Evolutionary conservation across 2,113 vertebrate genomes (phyloP), one percentile per base, ranked within the genome.

Genomic region (Notechis scutatus): DNA sequence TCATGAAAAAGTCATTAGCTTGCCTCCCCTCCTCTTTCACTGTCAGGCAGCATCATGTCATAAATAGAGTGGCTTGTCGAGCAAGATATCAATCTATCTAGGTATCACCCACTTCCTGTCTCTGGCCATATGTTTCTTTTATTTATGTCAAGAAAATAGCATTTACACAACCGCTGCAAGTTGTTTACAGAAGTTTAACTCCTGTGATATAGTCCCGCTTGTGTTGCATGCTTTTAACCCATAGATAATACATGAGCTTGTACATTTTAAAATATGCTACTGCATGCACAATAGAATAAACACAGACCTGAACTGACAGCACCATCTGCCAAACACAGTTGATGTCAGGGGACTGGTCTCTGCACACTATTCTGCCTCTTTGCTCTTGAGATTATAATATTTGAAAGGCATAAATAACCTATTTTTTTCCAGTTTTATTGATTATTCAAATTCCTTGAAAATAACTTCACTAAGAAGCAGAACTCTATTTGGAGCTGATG

Each of bases 81-180:
- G 97, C 94, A 96, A 97, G 97, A 97, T 96, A 96, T 94, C 97
- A 96, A 96, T 97, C 98, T 97, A 93, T 96, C 94, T 97, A 97
- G 97, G 98, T 97, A 98, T 97, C 97, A 98, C 96, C 97, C 96
- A 97, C 97, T 97, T 97, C 97, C 98, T 98, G 98, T 98, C 98
- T 98, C 96, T 3, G 97, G 96, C 98, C 99, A 98, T 98, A 98
- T 99, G 98, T 98, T 98, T 98, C 97, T 97, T 97, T 98, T 98
- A 97, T 98, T 98, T 98, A 97, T 98, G 98, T 98, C 98, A 98
- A 98, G 97, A 98, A 98, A 98, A 98, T 97, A 98, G 97, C 98
- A 97, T 98, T 98, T 98, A 97, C 98, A 98, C 97, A 98, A 96
- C 95, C 95, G 92, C 97, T 97, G 96, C 96, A 97, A 95, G 97